These are phyloP conservation scores for Spinibarbus caldwelli DNA, from an alignment of 2,797 vertebrate species.

Conservation along the genomic window DNA sequence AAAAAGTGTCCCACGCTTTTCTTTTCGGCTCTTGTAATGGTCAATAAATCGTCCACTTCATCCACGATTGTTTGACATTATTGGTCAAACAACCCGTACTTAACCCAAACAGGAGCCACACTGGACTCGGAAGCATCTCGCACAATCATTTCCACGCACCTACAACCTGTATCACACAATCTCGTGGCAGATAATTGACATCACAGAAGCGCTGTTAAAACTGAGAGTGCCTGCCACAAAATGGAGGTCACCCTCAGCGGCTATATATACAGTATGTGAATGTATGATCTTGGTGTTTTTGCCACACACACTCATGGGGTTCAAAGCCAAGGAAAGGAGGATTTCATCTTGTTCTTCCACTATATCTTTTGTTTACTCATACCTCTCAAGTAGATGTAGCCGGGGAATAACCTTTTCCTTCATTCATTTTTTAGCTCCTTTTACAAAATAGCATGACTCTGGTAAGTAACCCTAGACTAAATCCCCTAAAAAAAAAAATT, in stretches of 20 bases:
- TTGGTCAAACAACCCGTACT: constrained; percentile 15
- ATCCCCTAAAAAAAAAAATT: constrained; percentile 23
- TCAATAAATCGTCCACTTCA: constrained; percentile 19
- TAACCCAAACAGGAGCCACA: constrained; percentile 21
- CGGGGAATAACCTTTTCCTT: constrained; percentile 24
- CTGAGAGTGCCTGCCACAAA: constrained; percentile 30
- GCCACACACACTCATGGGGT: not conserved
- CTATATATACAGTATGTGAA: not conserved
- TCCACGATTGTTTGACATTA: not conserved
- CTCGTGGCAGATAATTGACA: constrained; percentile 58
- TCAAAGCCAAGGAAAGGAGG: not conserved
- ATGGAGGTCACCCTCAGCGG: constrained; percentile 33
- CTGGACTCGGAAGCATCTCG: constrained; percentile 1
- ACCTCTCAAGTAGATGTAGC: not conserved
- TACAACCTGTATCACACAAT: constrained; percentile 74
- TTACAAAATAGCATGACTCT: constrained; percentile 15
- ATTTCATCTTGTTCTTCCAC: constrained; percentile 7
- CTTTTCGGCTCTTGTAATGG: constrained; percentile 25
- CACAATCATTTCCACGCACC: constrained; percentile 32
- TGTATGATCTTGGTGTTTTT: not conserved
- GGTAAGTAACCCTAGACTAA: constrained; percentile 18
- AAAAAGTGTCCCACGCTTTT: constrained; percentile 7
- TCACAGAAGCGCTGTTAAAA: constrained; percentile 11
- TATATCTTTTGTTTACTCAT: constrained; percentile 8
- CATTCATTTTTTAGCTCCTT: constrained; percentile 18